phyloP scores from a whole-genome alignment of 2,888 invertebrate genomes.

The Drosophila greeni region DNA sequence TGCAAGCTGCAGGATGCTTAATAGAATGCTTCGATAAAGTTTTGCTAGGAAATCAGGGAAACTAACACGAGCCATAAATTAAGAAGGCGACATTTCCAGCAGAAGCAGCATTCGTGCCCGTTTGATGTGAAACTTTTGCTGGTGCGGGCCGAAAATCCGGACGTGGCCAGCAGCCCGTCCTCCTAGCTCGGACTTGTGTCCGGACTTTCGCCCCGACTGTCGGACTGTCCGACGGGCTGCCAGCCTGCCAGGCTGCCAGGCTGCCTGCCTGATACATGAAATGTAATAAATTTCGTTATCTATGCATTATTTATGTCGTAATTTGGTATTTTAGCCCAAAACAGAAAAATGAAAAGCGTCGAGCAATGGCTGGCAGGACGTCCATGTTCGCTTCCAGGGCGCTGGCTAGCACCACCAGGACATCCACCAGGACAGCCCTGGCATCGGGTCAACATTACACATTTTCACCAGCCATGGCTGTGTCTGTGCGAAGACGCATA shows the following conservation, averaged over 20 bases:
- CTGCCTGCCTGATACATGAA: constrained; percentile 65
- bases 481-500: constrained; percentile 58
- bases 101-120: constrained; percentile 17
- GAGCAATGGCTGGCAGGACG: constrained; percentile 43
- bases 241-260: constrained; percentile 34
- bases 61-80: constrained; percentile 72
- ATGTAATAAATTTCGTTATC: constrained; percentile 74
- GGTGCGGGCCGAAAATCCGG: constrained; percentile 40
- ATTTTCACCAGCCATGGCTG: constrained; percentile 59
- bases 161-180: constrained; percentile 37
- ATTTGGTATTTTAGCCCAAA: constrained; percentile 73
- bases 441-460: constrained; percentile 67
- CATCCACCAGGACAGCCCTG: constrained; percentile 40
- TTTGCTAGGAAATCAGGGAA: constrained; percentile 63
- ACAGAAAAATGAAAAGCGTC: constrained; percentile 72
- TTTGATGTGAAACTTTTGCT: constrained; percentile 55
- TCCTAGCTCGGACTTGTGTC: constrained; percentile 1
- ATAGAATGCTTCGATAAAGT: constrained; percentile 55
- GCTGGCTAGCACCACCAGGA: constrained; percentile 22
- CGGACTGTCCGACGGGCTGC: constrained; percentile 12
- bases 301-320: constrained; percentile 74
- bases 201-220: constrained; percentile 26
- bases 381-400: constrained; percentile 23
- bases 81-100: constrained; percentile 64
- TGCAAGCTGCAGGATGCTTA: constrained; percentile 15